Percentiles rank a stretch among this genome's conserved stretches.
Conservation (phyloP, 92 coral and sea anemone species). For the Hydrozoanthus gracilis region DNA sequence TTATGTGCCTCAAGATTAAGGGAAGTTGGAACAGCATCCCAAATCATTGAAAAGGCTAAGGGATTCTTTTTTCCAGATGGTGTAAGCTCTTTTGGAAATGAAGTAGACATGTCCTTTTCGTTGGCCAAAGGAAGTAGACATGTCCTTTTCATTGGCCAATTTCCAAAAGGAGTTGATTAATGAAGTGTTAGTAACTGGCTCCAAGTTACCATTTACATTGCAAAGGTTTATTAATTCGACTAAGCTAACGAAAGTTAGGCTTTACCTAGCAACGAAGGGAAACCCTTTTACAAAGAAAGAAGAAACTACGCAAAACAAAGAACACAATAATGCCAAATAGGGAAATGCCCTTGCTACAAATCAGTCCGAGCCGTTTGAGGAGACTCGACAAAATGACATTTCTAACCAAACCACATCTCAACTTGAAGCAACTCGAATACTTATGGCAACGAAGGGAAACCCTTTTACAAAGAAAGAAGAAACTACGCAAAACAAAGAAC, state of each 20-base stretch:
- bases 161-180: neutral
- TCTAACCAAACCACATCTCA: neutral
- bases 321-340: neutral
- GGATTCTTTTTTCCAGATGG: constrained; percentile 55
- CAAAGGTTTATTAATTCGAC: constrained; percentile 10
- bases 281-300: constrained; percentile 4
- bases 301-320: neutral
- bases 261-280: neutral
- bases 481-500: neutral
- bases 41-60: constrained; percentile 54
- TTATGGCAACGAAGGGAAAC: neutral
- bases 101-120: constrained; percentile 10
- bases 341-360: constrained; percentile 9
- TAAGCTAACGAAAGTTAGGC: constrained; percentile 12
- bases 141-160: constrained; percentile 22
- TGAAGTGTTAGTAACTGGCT: constrained; percentile 11
- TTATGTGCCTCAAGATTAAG: constrained; percentile 43
- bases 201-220: constrained; percentile 4
- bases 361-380: neutral
- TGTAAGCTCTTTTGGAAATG: constrained; percentile 51
- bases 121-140: constrained; percentile 10
- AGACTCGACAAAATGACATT: neutral
- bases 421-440: constrained; percentile 11
- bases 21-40: constrained; percentile 52
- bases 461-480: constrained; percentile 1